phyloP scores from a whole-genome alignment of 2,797 vertebrate species.

The Hoplostethus mediterraneus region DNA sequence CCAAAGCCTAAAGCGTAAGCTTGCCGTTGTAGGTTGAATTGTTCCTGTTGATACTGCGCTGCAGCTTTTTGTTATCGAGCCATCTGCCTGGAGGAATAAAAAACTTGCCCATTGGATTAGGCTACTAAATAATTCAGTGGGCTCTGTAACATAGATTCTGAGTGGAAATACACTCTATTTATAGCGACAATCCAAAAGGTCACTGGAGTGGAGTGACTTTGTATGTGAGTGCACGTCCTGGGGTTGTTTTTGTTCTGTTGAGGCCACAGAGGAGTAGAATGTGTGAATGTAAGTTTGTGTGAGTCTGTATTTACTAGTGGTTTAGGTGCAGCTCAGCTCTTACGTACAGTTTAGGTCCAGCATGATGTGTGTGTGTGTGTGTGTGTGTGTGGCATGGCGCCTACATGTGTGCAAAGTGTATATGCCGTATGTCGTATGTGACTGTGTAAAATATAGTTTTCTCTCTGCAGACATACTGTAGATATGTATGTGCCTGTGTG shows the following conservation, averaged over 20 bases:
- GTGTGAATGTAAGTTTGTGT: constrained; percentile 43
- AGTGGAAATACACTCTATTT: constrained; percentile 85
- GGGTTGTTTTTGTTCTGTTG: constrained; percentile 71
- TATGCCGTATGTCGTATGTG: constrained; percentile 11
- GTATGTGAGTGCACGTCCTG: constrained; percentile 62
- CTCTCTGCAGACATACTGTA: constrained; percentile 5
- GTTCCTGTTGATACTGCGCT: constrained; percentile 45
- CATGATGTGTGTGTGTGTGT: background rate
- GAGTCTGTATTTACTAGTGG: constrained; percentile 19
- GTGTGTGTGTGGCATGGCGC: background rate
- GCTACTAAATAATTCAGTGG: constrained; percentile 83
- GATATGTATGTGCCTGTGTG: constrained; percentile 31
- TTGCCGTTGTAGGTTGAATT: constrained; percentile 48
- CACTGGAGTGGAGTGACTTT: constrained; percentile 79
- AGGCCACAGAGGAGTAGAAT: constrained; percentile 56
- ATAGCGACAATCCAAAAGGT: constrained; percentile 83
- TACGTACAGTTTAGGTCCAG: background rate
- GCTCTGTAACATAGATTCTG: constrained; percentile 81
- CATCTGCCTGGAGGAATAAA: constrained; percentile 59
- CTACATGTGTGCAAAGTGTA: background rate
- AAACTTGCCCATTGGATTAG: constrained; percentile 70
- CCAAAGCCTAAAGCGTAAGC: constrained; percentile 67
- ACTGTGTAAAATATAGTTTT: constrained; percentile 13
- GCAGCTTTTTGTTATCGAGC: constrained; percentile 60
- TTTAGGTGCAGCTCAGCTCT: constrained; percentile 13